These are phyloP conservation scores for Actias luna DNA, from an alignment of 2,888 invertebrate species.

Conservation along the genomic window DNA sequence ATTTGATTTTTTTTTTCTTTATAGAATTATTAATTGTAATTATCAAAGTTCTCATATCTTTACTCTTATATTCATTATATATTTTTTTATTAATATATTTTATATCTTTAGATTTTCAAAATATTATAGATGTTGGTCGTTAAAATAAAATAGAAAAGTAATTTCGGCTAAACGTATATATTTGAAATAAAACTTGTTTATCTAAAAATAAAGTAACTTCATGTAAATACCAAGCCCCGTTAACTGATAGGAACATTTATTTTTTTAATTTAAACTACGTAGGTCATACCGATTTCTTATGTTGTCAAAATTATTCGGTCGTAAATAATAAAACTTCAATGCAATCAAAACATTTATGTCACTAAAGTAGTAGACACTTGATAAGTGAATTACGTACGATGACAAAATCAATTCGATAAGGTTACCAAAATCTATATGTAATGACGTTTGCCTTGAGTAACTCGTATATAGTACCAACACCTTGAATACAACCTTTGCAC, in stretches of 20 bases:
- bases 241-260: background rate
- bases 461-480: constrained; percentile 21
- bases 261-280: background rate
- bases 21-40: background rate
- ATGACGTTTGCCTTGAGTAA: constrained; percentile 42
- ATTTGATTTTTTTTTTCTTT: background rate
- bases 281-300: background rate
- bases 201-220: background rate
- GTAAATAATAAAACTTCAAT: background rate
- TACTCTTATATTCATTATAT: background rate
- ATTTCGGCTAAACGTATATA: background rate
- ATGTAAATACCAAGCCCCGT: background rate
- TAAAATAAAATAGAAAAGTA: background rate
- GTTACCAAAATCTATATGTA: constrained; percentile 35
- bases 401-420: constrained; percentile 22
- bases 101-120: background rate
- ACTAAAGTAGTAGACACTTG: constrained; percentile 2
- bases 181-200: background rate
- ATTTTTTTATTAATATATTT: background rate
- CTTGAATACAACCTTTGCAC: constrained; percentile 27
- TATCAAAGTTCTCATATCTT: background rate
- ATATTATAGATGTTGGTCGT: no score
- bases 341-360: background rate
- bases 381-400: constrained; percentile 13
- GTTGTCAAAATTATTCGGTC: background rate